Evolutionary conservation across 2,888 invertebrate genomes (phyloP).

Genomic region (Hypsopygia costalis): DNA sequence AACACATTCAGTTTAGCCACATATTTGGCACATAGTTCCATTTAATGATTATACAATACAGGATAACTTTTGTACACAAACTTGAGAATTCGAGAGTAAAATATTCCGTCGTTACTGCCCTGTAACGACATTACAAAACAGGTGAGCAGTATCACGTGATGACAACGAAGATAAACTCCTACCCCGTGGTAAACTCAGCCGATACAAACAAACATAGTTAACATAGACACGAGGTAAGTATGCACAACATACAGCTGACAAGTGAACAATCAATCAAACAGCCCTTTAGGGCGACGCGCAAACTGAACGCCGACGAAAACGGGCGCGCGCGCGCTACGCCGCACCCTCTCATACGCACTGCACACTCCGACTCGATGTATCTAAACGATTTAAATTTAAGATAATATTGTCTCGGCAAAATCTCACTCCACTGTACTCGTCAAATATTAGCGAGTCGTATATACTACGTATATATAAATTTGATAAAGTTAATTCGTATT

Average conservation of each 20-base stretch:
- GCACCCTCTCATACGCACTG: constrained; percentile 30
- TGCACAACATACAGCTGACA: constrained; percentile 25
- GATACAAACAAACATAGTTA: constrained; percentile 20
- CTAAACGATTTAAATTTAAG: constrained; percentile 64
- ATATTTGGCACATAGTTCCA: constrained; percentile 55
- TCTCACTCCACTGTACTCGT: constrained; percentile 78
- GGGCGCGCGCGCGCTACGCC: constrained; percentile 17
- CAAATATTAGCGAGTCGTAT: constrained; percentile 72
- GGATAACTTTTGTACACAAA: constrained; percentile 45
- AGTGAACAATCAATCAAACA: constrained; percentile 27
- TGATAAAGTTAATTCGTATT: constrained; percentile 79
- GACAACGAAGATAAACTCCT: constrained; percentile 28
- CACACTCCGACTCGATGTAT: constrained; percentile 47
- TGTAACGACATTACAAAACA: constrained; percentile 30
- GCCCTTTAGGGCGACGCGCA: constrained; percentile 24
- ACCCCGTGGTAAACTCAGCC: constrained; percentile 12
- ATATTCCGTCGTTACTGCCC: constrained; percentile 29
- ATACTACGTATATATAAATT: constrained; percentile 77
- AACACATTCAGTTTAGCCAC: constrained; percentile 47
- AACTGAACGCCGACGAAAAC: constrained; percentile 19
- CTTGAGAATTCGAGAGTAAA: constrained; percentile 35
- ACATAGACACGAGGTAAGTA: constrained; percentile 31
- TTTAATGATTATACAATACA: constrained; percentile 41
- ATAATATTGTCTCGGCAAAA: constrained; percentile 78
- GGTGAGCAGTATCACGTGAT: constrained; percentile 26